Conservation (phyloP, 2,113 vertebrate species). For the Mesitornis unicolor region DNA sequence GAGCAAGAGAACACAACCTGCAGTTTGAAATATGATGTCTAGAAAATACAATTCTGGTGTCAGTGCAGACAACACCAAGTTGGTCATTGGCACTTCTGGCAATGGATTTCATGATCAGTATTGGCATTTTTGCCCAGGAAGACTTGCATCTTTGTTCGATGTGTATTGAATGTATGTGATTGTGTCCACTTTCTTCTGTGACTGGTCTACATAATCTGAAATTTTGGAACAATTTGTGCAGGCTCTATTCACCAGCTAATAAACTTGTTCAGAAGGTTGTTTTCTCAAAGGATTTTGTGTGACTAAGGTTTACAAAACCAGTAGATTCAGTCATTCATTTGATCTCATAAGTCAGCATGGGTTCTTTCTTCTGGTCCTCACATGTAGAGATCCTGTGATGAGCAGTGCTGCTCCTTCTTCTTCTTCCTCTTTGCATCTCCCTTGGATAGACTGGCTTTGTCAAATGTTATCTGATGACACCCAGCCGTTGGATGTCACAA, state of each 20-base stretch:
- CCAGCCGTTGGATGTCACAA: accelerated
- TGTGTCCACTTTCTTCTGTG: accelerated
- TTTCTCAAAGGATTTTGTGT: neutral
- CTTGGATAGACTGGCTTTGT: neutral
- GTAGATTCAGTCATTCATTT: accelerated
- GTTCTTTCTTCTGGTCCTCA: neutral
- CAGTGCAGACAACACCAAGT: neutral
- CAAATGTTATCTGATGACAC: neutral
- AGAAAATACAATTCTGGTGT: neutral
- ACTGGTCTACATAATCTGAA: neutral
- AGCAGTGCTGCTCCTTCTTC: neutral
- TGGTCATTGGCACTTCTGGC: neutral
- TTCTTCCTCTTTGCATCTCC: neutral
- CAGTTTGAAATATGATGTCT: neutral
- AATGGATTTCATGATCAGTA: neutral
- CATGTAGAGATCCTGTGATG: accelerated
- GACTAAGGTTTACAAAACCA: neutral
- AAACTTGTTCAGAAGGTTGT: neutral
- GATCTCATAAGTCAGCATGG: accelerated
- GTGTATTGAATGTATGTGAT: no score
- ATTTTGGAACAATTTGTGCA: neutral
- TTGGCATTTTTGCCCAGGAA: neutral
- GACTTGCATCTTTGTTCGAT: neutral
- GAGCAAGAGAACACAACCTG: neutral
- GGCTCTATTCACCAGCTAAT: neutral